These are phyloP conservation scores for Hippoglossus hippoglossus DNA, from an alignment of 2,797 vertebrate genomes.

Conservation along the genomic window DNA sequence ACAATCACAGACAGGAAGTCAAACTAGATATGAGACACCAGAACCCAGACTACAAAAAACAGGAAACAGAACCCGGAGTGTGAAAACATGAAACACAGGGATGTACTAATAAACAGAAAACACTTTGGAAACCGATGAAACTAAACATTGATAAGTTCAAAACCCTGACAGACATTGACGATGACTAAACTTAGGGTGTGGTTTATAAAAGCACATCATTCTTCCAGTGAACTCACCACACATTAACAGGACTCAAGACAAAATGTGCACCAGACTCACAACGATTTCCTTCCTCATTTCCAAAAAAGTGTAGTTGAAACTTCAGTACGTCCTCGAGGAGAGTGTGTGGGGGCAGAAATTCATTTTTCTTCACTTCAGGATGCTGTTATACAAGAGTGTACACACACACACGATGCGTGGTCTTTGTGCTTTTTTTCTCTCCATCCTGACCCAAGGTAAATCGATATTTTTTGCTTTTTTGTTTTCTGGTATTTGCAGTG, in stretches of 20 bases:
- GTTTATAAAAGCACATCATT: not conserved
- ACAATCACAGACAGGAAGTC: too few species aligned
- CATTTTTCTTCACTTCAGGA: slow-evolving; percentile 42
- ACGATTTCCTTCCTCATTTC: slow-evolving; percentile 64
- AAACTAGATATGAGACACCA: too few species aligned
- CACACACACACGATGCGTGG: slow-evolving; percentile 59
- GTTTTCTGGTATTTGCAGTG: slow-evolving; percentile 32
- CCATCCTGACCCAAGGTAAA: slow-evolving; percentile 66
- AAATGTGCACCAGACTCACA: slow-evolving; percentile 8
- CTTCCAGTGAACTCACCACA: not conserved
- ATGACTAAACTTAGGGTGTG: not conserved
- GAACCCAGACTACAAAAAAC: too few species aligned
- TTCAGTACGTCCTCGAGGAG: not conserved
- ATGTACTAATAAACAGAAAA: too few species aligned
- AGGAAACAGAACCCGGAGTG: too few species aligned
- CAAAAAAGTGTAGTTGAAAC: slow-evolving; percentile 47
- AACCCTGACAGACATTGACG: too few species aligned
- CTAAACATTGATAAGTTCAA: too few species aligned
- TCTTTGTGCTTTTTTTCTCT: slow-evolving; percentile 57
- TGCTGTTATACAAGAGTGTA: slow-evolving; percentile 54
- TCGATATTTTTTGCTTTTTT: slow-evolving; percentile 51
- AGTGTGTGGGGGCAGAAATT: slow-evolving; percentile 23
- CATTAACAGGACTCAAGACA: not conserved
- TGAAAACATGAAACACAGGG: too few species aligned
- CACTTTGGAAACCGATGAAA: too few species aligned